phyloP scores from a whole-genome alignment of 2,113 vertebrate genomes.

The Dicrurus megarhynchus region DNA sequence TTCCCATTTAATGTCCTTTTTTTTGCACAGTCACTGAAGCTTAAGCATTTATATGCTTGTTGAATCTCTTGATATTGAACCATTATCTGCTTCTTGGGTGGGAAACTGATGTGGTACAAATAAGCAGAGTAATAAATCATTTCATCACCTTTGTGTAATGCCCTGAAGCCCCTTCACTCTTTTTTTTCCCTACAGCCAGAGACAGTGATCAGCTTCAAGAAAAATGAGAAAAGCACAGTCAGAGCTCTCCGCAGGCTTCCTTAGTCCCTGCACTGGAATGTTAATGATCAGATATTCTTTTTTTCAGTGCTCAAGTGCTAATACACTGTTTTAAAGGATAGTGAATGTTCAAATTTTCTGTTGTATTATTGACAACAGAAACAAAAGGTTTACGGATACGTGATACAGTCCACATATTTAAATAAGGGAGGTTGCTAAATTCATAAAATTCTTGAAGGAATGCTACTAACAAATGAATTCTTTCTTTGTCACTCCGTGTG shows the following conservation, averaged over 20 bases:
- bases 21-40: background rate
- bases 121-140: background rate
- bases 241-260: background rate
- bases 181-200: background rate
- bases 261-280: background rate
- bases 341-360: background rate
- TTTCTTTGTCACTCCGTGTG: background rate
- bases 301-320: background rate
- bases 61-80: background rate
- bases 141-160: background rate
- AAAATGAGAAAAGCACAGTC: background rate
- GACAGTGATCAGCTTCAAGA: background rate
- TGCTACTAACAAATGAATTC: background rate
- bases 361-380: background rate
- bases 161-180: background rate
- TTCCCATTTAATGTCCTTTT: background rate
- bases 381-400: background rate
- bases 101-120: constrained; percentile 16
- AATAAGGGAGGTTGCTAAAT: background rate
- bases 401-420: background rate
- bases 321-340: background rate
- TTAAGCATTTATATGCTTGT: background rate
- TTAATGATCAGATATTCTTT: background rate
- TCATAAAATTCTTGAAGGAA: background rate
- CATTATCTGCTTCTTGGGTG: background rate